Evolutionary conservation across 2,888 invertebrate genomes (phyloP), one percentile per base, ranked within the genome.

Genomic region (Mechanitis mazaeus): DNA sequence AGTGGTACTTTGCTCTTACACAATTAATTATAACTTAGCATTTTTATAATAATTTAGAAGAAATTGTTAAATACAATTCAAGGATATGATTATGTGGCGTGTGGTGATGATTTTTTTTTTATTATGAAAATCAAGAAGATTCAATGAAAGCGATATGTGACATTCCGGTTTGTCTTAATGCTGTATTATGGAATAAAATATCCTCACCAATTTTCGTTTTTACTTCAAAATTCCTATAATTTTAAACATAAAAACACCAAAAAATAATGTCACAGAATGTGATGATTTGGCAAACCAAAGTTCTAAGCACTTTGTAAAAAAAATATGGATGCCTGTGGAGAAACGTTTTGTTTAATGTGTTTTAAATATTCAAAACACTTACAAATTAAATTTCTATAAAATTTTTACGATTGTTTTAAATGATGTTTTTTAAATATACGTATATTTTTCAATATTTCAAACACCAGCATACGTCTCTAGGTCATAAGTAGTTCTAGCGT

Each of bases 151-250:
- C 82, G 81, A 84, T 80, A 85, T 89, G 88, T 88, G 89, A 90
- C 90, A 90, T 90, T 90, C 90, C 90, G 90, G 90, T 89, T 90
- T 89, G 87, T 90, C 90, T 89, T 87, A 82, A 76, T 87, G 89
- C 90, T 90, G 89, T 90, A 87, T 89, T 89, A 89, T 88, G 89
- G 89, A 90, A 89, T 90, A 89, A 90, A 90, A 87, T 90, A 89
- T 89, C 90, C 90, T 89, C 88, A 90, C 87, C 81, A 85, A 86
- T 75, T 71, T 80, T 76, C 77, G 80, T 80, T 83, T 82, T 84
- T 84, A 83, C 64, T 66, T 66, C n/a, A 60, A 33, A 59, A 60
- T 53, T 60, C 66, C 62, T 45, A 35, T 61, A 55, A 2, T 20
- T 20, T 20, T 50, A 31, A 7, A 31, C 31, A 9, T 47, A 3